Percentiles rank a stretch among this genome's conserved stretches.
Evolutionary conservation across 2,797 vertebrate species (phyloP).

Genomic region (Lacerta bilineata): DNA sequence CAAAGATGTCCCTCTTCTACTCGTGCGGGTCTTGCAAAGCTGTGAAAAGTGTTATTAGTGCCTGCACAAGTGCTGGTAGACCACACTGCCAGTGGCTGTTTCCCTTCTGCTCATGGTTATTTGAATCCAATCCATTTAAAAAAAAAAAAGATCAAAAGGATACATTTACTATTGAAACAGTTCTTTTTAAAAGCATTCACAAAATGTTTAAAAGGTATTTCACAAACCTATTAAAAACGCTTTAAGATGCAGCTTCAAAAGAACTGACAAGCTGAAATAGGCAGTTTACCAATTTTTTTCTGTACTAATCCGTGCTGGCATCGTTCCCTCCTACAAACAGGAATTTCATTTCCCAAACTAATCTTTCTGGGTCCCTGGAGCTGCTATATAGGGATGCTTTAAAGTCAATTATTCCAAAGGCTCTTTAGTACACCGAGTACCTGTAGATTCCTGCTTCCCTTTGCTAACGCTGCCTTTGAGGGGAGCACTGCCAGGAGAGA

Average conservation of each 20-base stretch:
- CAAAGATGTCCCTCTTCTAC: not conserved
- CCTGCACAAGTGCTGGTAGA: not conserved
- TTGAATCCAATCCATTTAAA: not conserved
- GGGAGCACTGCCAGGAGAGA: not conserved
- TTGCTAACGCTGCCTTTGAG: not conserved
- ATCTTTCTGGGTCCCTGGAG: not conserved
- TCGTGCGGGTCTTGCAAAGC: not conserved
- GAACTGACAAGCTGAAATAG: not conserved
- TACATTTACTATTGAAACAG: not conserved
- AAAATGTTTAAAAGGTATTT: not conserved
- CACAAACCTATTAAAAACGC: conserved; percentile 7
- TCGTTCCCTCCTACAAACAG: not conserved
- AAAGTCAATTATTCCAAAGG: conserved; percentile 5
- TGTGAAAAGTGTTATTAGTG: not conserved
- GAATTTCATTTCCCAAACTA: conserved; percentile 10
- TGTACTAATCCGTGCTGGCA: conserved; percentile 20
- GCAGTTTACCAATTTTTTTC: not conserved
- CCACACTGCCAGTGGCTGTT: not conserved
- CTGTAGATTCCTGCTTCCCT: not conserved
- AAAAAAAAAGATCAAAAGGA: not conserved
- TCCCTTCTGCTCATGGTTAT: not conserved
- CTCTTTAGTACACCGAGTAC: not conserved
- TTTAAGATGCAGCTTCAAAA: conserved; percentile 26
- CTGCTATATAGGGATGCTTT: conserved; percentile 13
- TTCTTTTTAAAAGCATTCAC: not conserved